phyloP scores from a whole-genome alignment of 1,140 invertebrate species.

The Berghia stephanieae region DNA sequence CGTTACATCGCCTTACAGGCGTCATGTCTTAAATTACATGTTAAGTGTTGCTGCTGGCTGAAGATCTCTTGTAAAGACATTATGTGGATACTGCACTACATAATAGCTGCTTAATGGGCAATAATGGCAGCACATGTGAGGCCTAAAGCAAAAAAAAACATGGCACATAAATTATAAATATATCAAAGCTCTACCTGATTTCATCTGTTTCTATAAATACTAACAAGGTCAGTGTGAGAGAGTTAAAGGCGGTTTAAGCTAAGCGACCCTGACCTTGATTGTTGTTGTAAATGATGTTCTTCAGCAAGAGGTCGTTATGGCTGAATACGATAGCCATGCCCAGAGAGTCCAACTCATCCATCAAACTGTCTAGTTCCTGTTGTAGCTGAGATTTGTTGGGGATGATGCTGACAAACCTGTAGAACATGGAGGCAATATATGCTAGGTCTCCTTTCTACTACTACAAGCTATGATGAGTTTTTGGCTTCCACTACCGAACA shows the following conservation, averaged over 20 bases:
- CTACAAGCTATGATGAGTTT: background rate
- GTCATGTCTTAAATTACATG: too few relatives aligned
- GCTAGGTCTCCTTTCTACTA: background rate
- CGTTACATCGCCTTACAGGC: too few relatives aligned
- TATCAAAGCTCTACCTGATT: background rate
- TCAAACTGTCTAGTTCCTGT: conserved; percentile 77
- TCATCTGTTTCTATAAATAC: too few relatives aligned
- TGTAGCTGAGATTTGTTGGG: conserved; percentile 75
- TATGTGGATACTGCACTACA: too few relatives aligned
- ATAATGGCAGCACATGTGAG: too few relatives aligned
- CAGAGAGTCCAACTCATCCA: conserved; percentile 73
- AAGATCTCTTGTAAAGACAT: too few relatives aligned
- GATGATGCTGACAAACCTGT: conserved; percentile 77
- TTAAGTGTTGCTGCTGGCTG: too few relatives aligned
- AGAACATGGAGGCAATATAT: background rate
- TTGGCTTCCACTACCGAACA: background rate
- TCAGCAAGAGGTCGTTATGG: conserved; percentile 96
- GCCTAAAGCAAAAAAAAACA: too few relatives aligned
- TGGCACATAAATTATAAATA: background rate
- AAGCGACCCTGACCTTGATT: conserved; percentile 39
- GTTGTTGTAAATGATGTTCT: conserved; percentile 87
- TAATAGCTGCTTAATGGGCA: too few relatives aligned
- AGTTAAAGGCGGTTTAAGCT: too few relatives aligned
- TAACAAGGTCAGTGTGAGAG: too few relatives aligned
- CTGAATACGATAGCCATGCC: conserved; percentile 90